Base-by-base conservation (phyloP, 1,140 invertebrate genomes). In the Brachionus asplanchnoidis region DNA sequence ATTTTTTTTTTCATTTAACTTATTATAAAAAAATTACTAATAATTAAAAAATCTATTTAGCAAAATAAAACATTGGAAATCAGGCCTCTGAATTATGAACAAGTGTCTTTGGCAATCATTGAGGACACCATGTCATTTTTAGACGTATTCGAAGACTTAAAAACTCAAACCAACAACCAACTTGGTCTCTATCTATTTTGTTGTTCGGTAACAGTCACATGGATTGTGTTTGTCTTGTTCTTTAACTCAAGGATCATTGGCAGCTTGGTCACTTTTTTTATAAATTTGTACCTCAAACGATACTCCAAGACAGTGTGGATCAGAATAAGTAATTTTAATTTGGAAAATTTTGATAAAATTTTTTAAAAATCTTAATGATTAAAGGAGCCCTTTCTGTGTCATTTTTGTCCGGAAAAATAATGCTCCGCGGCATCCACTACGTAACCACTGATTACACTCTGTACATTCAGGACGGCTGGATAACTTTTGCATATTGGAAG, bases 341-440 rank as follows among this genome's bases (percentile, higher is more conserved):
- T 85, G 11, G 44, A 83, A 3, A 17, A 87, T 26, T 68, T 87
- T 28, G 53, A 85, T 66, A 40, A 68, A 40, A 40, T 32, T 4
- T 78, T 66, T 17, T 14, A 60, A 17, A 56, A 44, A 23, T n/a
- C 20, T 50, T n/a, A 66, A 87, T 89, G 0, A 85, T 60, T 20
- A 78, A 87, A 88, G 96, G 96, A 85, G 98, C 97, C 14, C 93
- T 99, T 87, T 96, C 95, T 2, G 90, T 97, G 46, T 96, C 96
- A 90, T 94, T 95, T 32, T 91, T 99, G 85, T 95, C 96, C 86
- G 97, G 97, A 2, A 99, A 99, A 91, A 94, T 99, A 53, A 99
- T 99, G 97, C 98, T 99, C 91, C 92, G 96, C 86, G 95, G 98
- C 91, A 92, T 99, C 87, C 93, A 95, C 73, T 97, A 95, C 87